Evolutionary conservation across 2,797 vertebrate genomes (phyloP), one percentile per base, ranked within the genome.

Genomic region (Acrossocheilus wenchowensis): DNA sequence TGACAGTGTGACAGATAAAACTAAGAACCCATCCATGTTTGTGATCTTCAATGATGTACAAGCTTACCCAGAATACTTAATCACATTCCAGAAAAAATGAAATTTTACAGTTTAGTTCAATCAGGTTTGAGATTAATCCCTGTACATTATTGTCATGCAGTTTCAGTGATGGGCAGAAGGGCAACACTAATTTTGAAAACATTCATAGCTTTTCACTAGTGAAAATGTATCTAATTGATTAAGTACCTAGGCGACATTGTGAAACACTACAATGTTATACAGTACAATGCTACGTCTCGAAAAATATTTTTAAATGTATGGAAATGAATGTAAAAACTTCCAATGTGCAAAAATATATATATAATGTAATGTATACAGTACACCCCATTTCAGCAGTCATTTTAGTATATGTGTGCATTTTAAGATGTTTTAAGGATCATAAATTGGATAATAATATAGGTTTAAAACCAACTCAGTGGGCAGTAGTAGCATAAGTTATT

Each of bases 61-160:
- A 81, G 95, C 95, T 0, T 96, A 96, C 74, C 95, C 95, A 69
- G 94, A 96, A 81, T 94, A 95, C 87, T 83, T 96, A 0, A 93
- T 96, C 83, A 95, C 92, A 0, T 95, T 95, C 15, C 83, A 17
- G 62, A 1, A 34, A 0, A 34, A 66, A 66, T 66, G 2, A 34
- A 3, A 66, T 66, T 30, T 15, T 66, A 66, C 26, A 66, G 26
- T 66, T 66, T 17, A 66, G 14, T 66, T 15, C 14, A 15, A 34
- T 66, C 26, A 15, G n/a, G 5, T 34, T 66, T 34, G 2, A 34
- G 26, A 30, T 34, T 0, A 34, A 15, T 34, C 15, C 8, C 6
- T 57, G 17, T 54, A 6, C 52, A 54, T 54, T 54, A 21, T 21
- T 54, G 52, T 7, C 17, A 23, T 54, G 52, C 52, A 54, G 52